Evolutionary conservation across 53 echinoderm and acorn worm species (phyloP).

Genomic region (Echinometra lucunter): DNA sequence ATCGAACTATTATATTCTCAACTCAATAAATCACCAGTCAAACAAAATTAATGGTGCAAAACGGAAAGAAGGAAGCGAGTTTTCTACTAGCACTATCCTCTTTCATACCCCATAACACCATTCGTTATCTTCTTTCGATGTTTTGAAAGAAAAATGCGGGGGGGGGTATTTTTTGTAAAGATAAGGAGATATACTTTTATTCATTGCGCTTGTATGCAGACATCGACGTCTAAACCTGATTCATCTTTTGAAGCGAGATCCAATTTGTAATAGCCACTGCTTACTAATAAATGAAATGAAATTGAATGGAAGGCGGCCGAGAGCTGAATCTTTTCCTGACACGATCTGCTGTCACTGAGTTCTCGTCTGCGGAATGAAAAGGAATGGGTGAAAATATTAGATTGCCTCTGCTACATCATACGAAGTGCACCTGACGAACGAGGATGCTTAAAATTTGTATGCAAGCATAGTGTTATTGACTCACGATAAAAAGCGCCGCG

Average conservation of each 20-base stretch:
- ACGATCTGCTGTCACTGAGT: background rate
- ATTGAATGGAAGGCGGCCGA: background rate
- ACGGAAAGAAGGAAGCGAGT: background rate
- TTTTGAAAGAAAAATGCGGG: background rate
- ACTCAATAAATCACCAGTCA: conserved; percentile 8
- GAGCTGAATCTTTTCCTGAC: background rate
- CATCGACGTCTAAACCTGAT: background rate
- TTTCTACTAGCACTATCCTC: background rate
- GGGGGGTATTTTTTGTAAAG: background rate
- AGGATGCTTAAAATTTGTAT: background rate
- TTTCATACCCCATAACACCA: background rate
- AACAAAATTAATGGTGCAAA: conserved; percentile 32
- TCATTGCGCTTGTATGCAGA: background rate
- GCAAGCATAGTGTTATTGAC: background rate
- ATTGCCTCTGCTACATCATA: background rate
- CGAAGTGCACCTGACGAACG: background rate
- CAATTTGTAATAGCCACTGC: background rate
- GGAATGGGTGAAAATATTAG: background rate
- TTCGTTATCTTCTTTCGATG: background rate
- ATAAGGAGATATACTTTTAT: background rate
- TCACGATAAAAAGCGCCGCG: conserved; percentile 19
- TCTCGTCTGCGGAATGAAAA: background rate
- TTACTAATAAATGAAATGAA: background rate
- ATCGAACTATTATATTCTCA: background rate
- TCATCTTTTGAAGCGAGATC: background rate